Conservation (phyloP, 2,797 vertebrate genomes). For the Pangasius sanitwongsei region DNA sequence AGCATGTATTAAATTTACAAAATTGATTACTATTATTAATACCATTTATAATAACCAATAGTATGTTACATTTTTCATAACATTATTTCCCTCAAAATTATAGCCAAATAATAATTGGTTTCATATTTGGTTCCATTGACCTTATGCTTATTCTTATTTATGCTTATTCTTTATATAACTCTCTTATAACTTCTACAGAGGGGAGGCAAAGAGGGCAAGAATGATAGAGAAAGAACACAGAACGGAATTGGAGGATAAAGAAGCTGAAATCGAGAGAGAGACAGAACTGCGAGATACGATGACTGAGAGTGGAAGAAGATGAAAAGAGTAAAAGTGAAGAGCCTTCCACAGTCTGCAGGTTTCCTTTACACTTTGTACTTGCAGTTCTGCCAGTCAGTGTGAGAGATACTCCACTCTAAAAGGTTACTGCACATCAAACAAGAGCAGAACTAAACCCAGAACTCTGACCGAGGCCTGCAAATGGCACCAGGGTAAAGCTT, state of each 20-base stretch:
- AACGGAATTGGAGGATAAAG: background rate
- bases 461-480: background rate
- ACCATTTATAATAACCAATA: background rate
- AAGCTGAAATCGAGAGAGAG: background rate
- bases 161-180: too few relatives aligned
- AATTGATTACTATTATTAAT: background rate
- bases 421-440: conserved; percentile 7
- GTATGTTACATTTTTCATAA: background rate
- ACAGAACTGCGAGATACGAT: background rate
- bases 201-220: background rate
- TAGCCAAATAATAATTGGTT: background rate
- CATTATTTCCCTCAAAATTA: background rate
- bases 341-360: background rate
- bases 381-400: background rate
- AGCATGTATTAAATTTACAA: background rate
- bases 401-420: background rate
- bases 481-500: background rate
- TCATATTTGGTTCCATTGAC: background rate
- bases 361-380: background rate
- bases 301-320: background rate
- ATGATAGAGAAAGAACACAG: background rate
- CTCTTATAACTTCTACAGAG: background rate
- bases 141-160: background rate
- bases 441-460: background rate
- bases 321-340: conserved; percentile 14